Conservation (phyloP, 2,888 invertebrate species). For the Leptopilina drosophilae region DNA sequence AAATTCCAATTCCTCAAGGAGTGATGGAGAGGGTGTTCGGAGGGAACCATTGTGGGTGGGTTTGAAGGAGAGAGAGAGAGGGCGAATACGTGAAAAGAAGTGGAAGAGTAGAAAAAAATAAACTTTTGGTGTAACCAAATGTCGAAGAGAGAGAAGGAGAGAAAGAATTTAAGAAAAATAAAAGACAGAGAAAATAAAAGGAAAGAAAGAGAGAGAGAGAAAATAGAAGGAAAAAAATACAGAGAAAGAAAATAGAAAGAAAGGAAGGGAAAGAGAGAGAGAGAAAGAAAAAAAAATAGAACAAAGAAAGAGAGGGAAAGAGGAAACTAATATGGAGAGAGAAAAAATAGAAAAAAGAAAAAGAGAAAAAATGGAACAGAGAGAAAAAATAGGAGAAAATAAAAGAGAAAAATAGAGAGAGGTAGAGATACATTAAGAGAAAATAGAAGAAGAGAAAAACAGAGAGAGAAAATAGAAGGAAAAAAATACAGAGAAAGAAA, state of each 20-base stretch:
- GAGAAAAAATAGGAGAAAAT: not conserved
- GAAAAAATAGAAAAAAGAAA: conserved; percentile 13
- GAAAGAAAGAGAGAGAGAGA: not conserved
- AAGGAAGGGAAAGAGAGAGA: too few species aligned
- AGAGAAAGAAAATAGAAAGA: not conserved
- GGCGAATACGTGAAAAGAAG: not conserved
- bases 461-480: not conserved
- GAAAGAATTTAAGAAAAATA: not conserved
- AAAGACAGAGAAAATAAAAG: not conserved
- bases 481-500: not conserved
- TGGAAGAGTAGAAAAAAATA: conserved; percentile 57
- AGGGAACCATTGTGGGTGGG: not conserved
- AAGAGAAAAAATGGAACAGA: not conserved
- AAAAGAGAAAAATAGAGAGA: not conserved
- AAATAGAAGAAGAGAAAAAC: not conserved
- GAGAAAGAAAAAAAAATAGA: not conserved
- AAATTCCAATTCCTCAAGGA: conserved; percentile 66
- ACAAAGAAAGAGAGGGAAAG: not conserved
- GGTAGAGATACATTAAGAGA: not conserved
- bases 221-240: not conserved
- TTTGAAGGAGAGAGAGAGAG: conserved; percentile 9
- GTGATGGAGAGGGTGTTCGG: not conserved
- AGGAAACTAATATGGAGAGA: not conserved
- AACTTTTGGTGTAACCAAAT: conserved; percentile 53
- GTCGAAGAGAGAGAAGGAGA: conserved; percentile 38